Evolutionary conservation across 2,888 invertebrate species (phyloP), one percentile per base, ranked within the genome.

Genomic region (Thereva nobilitata): DNA sequence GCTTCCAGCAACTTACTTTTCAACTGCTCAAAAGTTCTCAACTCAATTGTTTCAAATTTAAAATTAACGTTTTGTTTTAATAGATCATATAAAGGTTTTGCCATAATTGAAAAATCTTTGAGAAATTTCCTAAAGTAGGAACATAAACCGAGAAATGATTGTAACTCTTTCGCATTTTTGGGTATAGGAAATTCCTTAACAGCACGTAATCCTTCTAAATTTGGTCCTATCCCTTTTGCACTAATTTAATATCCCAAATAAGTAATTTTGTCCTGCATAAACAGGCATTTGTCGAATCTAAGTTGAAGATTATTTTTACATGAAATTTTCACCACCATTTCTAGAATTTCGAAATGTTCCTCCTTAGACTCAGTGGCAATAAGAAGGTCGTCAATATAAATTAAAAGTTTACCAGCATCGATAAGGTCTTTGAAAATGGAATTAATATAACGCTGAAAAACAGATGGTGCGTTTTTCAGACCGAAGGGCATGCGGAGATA

Each of bases 71-170:
- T 44, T 44, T 57, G 10, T 44, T 44, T 57, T 23, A 45, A 8
- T 5, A 57, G n/a, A 12, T 57, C 57, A 23, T 57, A 44, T 4
- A 57, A 9, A 2, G 57, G 57, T 45, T 57, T 57, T 5, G 57
- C 4, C 12, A 57, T 44, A 7, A 44, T 42, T 8, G 52, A 38
- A 35, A 63, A 50, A 23, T 63, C 34, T 40, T 40, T 23, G 9
- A 63, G 5, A 40, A 63, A 63, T 52, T 12, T 50, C 10, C 63
- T 40, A 50, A 63, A 66, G 9, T 66, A 66, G 2, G 66, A 66
- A n/a, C 66, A 66, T 2, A 66, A 8, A 12, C 34, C 47, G 9
- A 47, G 5, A 55, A 44, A 59, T 45, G 45, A 45, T 8, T 54
- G 54, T 23, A 23, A 23, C 23, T 23, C 23, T 23, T 23, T 23